Evolutionary conservation across 2,888 invertebrate genomes (phyloP).

Genomic region (Cryptus viduatorius): DNA sequence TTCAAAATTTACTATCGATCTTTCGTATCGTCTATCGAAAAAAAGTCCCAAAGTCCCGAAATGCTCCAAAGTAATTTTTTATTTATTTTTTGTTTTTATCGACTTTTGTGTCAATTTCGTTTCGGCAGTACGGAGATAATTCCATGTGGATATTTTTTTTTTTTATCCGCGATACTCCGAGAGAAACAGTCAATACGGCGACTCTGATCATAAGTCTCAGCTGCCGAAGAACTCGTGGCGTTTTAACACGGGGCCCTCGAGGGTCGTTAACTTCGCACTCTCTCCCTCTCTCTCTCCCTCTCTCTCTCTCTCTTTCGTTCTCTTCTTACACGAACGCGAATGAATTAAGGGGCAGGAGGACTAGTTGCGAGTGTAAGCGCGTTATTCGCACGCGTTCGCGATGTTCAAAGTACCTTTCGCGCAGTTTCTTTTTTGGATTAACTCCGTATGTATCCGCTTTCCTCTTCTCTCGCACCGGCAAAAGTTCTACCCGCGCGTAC

Average conservation of each 20-base stretch:
- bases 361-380: slow-evolving; percentile 36
- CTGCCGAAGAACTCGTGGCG: slow-evolving; percentile 30
- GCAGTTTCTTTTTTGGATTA: slow-evolving; percentile 44
- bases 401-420: slow-evolving; percentile 35
- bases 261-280: slow-evolving; percentile 40
- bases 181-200: slow-evolving; percentile 14
- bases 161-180: background rate
- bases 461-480: background rate
- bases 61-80: too few relatives aligned
- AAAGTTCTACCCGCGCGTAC: slow-evolving; percentile 64
- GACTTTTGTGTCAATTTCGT: background rate
- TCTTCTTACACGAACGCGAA: slow-evolving; percentile 28
- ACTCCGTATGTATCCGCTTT: background rate
- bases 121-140: background rate
- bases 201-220: slow-evolving; percentile 29
- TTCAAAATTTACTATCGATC: too few relatives aligned
- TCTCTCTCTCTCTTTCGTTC: background rate
- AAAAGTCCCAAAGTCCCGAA: too few relatives aligned
- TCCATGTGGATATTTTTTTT: background rate
- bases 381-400: slow-evolving; percentile 11
- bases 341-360: slow-evolving; percentile 28
- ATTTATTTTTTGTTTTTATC: too few relatives aligned
- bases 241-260: slow-evolving; percentile 37
- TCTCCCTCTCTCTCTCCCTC: background rate
- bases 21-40: too few relatives aligned